These are phyloP conservation scores for Neodon shergylaensis DNA, from an alignment of 2,113 vertebrate species.

Conservation along the genomic window DNA sequence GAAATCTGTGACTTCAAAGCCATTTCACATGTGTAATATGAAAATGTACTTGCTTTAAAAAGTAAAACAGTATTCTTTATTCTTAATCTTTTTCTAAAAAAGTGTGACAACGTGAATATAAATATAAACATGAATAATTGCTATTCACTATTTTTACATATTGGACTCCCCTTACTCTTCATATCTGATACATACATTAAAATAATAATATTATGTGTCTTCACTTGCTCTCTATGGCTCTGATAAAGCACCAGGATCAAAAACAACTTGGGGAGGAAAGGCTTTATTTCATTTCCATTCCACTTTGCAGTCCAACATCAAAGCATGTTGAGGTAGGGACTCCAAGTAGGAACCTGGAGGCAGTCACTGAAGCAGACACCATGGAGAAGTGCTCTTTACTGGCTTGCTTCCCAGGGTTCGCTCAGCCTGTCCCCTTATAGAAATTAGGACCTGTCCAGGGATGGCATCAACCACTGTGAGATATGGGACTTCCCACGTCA, in stretches of 20 bases:
- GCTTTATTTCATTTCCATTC: background rate
- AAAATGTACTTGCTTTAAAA: background rate
- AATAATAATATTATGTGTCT: background rate
- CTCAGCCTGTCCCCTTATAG: background rate
- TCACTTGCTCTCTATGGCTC: background rate
- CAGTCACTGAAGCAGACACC: background rate
- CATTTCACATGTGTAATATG: background rate
- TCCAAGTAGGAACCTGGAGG: background rate
- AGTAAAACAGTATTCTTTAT: background rate
- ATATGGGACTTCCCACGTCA: background rate
- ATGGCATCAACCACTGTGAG: background rate
- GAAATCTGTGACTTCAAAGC: background rate
- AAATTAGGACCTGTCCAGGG: background rate
- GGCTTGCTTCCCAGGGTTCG: background rate
- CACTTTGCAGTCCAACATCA: background rate
- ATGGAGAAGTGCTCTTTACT: background rate
- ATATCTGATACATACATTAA: background rate
- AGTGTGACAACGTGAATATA: background rate
- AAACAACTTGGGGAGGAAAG: background rate
- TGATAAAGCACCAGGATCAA: background rate
- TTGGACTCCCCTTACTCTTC: background rate
- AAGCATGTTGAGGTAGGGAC: background rate
- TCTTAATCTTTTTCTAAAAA: slow-evolving; percentile 2
- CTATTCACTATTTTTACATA: background rate
- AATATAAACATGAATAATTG: background rate